A percentile compares a stretch with the other conserved stretches of the same genome.
phyloP scores from a whole-genome alignment of 23 tunicate genomes.

The Botrylloides violaceus region DNA sequence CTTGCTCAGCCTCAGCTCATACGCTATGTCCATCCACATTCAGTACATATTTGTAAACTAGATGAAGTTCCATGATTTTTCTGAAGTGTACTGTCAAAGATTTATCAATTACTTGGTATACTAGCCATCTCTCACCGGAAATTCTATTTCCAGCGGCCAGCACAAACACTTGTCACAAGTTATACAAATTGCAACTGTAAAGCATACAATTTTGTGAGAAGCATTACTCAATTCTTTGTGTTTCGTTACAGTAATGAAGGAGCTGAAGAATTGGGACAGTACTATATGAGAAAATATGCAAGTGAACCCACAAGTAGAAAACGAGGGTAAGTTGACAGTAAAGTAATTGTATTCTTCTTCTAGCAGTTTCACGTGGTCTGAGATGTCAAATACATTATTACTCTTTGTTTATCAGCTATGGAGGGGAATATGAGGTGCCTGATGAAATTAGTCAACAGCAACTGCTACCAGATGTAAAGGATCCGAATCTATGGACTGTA shows the following conservation, averaged over 20 bases:
- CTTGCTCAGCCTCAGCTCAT: no score
- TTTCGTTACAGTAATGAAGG: slow-evolving; percentile 49
- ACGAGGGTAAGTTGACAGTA: slow-evolving; percentile 28
- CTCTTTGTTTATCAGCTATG: slow-evolving; percentile 20
- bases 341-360: not conserved
- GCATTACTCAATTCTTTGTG: not conserved
- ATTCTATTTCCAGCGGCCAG: not conserved
- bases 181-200: not conserved
- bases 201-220: not conserved
- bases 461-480: slow-evolving; percentile 93
- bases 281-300: slow-evolving; percentile 87
- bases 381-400: not conserved
- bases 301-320: slow-evolving; percentile 24
- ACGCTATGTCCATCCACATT: no score
- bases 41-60: no score
- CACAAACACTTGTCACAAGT: not conserved
- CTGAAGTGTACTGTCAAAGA: no score
- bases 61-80: no score
- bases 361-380: not conserved
- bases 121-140: not conserved
- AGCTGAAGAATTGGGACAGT: slow-evolving; percentile 77
- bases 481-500: slow-evolving; percentile 96
- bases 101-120: no score
- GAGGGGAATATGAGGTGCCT: slow-evolving; percentile 63
- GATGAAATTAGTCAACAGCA: slow-evolving; percentile 96